Evolutionary conservation across 2,797 vertebrate species (phyloP).

Genomic region (Intellagama lesueurii): DNA sequence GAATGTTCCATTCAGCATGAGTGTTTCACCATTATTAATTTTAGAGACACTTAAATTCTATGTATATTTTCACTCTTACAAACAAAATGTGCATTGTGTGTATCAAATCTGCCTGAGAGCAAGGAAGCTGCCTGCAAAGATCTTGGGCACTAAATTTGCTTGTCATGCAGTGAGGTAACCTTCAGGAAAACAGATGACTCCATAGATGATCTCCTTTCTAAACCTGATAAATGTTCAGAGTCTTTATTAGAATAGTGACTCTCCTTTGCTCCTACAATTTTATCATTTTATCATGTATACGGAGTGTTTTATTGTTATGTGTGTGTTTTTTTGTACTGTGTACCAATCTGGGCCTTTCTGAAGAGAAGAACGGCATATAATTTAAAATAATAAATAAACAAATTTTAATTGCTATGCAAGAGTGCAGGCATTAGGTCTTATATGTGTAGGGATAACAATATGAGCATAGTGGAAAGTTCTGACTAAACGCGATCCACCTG

Average conservation of each 20-base stretch:
- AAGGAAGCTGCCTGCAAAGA: neutral
- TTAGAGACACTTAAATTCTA: neutral
- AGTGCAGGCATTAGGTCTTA: neutral
- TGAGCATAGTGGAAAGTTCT: too few species aligned
- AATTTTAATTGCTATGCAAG: neutral
- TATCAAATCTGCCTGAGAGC: neutral
- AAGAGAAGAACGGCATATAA: too few species aligned
- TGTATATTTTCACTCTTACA: neutral
- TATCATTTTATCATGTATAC: too few species aligned
- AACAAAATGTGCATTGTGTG: neutral
- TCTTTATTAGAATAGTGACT: conserved; percentile 1
- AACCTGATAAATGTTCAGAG: neutral
- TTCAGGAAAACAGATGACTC: conserved; percentile 17
- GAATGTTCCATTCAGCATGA: too few species aligned
- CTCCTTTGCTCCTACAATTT: neutral
- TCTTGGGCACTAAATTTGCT: neutral
- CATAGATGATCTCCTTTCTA: neutral
- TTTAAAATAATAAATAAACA: too few species aligned
- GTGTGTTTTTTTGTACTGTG: too few species aligned
- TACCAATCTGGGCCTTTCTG: too few species aligned
- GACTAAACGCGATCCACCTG: too few species aligned
- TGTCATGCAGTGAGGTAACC: neutral
- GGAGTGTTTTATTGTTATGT: too few species aligned
- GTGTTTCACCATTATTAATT: neutral
- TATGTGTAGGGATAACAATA: neutral